Percentiles rank a stretch among this genome's conserved stretches.
Evolutionary conservation across 2,888 invertebrate genomes (phyloP).

Genomic region (Cephus pygmeus): DNA sequence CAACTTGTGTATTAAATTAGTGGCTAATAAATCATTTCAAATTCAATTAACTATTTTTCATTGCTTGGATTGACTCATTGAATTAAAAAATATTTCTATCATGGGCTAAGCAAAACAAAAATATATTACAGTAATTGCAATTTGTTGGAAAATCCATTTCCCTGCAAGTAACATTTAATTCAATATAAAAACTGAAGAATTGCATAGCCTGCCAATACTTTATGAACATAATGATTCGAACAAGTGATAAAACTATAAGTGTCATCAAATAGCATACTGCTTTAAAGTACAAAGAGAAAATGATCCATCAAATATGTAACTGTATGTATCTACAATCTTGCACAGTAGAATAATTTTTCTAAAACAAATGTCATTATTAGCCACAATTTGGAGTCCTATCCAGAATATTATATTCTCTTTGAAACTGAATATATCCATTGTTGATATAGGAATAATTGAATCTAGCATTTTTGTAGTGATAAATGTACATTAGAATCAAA

Average conservation of each 20-base stretch:
- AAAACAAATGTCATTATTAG: too few species aligned
- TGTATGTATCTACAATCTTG: too few species aligned
- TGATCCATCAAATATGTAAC: neutral
- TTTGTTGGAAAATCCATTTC: conserved; percentile 37
- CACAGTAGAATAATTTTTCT: too few species aligned
- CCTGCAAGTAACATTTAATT: conserved; percentile 21
- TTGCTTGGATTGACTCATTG: conserved; percentile 34
- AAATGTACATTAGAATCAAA: neutral
- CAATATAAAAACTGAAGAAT: neutral
- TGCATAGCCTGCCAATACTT: neutral
- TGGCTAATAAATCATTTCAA: too few species aligned
- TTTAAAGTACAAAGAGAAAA: neutral
- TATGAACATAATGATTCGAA: neutral
- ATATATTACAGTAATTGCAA: conserved; percentile 25
- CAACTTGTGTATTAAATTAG: too few species aligned
- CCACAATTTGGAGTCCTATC: too few species aligned
- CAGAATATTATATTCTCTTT: too few species aligned
- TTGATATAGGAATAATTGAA: too few species aligned
- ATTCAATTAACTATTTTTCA: too few species aligned
- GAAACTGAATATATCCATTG: too few species aligned
- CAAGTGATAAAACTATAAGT: neutral
- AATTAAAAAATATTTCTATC: conserved; percentile 28
- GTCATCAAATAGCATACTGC: neutral
- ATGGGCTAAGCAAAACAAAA: conserved; percentile 30
- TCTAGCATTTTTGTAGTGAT: too few species aligned